Conservation (phyloP, 1,140 invertebrate genomes). For the Coptotermes formosanus region DNA sequence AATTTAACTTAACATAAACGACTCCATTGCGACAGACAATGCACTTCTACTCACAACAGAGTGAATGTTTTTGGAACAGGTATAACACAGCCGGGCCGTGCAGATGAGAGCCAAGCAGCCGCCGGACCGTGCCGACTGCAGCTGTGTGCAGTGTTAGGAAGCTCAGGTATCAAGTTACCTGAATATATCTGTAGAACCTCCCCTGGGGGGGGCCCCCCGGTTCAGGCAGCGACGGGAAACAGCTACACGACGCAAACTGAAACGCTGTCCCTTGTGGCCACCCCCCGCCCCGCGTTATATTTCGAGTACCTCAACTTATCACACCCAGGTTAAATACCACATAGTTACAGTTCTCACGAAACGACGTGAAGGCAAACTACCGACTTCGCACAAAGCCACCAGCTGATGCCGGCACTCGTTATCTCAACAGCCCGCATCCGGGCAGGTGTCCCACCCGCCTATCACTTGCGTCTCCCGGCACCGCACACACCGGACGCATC, state of each 20-base stretch:
- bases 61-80: too few relatives aligned
- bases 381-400: background rate
- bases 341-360: background rate
- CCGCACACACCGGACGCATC: too few relatives aligned
- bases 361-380: background rate
- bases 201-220: too few relatives aligned
- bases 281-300: background rate
- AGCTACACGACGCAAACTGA: background rate
- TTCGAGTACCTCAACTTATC: background rate
- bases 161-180: too few relatives aligned
- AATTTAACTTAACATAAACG: too few relatives aligned
- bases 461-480: background rate
- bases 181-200: too few relatives aligned
- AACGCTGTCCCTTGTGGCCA: background rate
- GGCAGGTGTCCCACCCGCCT: background rate
- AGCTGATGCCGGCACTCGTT: background rate
- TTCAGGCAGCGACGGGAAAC: background rate
- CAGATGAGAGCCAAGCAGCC: too few relatives aligned
- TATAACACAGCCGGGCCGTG: too few relatives aligned
- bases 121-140: too few relatives aligned
- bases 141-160: too few relatives aligned
- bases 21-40: too few relatives aligned
- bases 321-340: background rate
- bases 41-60: too few relatives aligned
- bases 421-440: background rate